Evolutionary conservation across 2,797 vertebrate species (phyloP).

Genomic region (Falco naumanni): DNA sequence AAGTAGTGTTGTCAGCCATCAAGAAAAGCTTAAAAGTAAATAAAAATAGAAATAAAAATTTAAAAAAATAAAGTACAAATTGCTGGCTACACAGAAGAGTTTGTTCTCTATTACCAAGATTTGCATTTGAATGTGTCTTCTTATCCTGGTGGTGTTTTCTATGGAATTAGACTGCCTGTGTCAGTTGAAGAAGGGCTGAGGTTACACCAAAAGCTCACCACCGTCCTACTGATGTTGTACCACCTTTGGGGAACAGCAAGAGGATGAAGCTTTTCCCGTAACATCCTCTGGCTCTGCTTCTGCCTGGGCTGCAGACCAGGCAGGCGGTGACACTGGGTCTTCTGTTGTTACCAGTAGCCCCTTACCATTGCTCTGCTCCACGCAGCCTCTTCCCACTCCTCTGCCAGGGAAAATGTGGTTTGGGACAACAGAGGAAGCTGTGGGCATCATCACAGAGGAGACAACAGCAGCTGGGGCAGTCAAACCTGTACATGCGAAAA

Average conservation of each 20-base stretch:
- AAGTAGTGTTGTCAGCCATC: not conserved
- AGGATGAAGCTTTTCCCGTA: not conserved
- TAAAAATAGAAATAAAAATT: too few species aligned
- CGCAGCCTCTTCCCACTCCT: not conserved
- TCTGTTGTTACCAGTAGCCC: not conserved
- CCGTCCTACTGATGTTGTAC: accelerated
- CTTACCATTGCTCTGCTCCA: not conserved
- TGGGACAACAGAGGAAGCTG: not conserved
- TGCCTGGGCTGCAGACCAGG: not conserved
- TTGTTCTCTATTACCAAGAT: not conserved
- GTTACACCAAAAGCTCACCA: not conserved
- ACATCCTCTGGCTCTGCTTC: not conserved
- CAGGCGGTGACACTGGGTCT: not conserved
- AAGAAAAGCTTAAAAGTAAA: not conserved
- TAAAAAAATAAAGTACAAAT: too few species aligned
- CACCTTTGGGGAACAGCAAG: too few species aligned
- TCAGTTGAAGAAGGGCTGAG: not conserved
- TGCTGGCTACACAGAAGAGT: not conserved
- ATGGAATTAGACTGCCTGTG: too few species aligned
- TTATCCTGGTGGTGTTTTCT: too few species aligned
- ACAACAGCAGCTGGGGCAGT: accelerated
- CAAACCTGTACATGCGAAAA: too few species aligned
- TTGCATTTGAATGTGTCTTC: not conserved
- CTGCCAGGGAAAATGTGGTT: accelerated
- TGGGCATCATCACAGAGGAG: not conserved